phyloP scores from a whole-genome alignment of 2,113 vertebrate species.

The Peromyscus californicus region DNA sequence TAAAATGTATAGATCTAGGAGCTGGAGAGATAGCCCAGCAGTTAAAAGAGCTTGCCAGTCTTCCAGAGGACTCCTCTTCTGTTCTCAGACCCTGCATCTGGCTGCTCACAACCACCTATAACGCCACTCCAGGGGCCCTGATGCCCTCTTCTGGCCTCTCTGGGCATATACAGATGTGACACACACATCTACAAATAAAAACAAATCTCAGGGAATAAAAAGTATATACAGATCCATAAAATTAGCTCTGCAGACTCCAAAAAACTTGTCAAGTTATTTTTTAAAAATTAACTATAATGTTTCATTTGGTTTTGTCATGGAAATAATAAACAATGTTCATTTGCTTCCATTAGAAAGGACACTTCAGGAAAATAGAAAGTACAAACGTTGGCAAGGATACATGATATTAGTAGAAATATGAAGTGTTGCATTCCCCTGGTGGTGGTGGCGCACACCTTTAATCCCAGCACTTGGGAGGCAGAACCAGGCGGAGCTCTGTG shows the following conservation, averaged over 20 bases:
- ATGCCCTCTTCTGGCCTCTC: not conserved
- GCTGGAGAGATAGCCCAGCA: not conserved
- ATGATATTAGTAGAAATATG: not conserved
- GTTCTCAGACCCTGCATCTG: not conserved
- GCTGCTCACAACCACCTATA: not conserved
- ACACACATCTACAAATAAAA: not conserved
- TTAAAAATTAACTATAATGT: not conserved
- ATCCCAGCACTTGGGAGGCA: no score
- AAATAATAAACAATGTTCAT: not conserved
- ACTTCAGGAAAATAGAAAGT: not conserved
- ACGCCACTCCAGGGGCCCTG: not conserved
- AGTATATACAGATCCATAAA: not conserved
- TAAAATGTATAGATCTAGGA: not conserved
- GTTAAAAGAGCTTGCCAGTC: not conserved
- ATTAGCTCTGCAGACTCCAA: not conserved
- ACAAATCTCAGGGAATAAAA: not conserved
- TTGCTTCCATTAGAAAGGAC: not conserved
- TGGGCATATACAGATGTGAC: not conserved
- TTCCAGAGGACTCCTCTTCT: not conserved
- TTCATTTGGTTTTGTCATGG: slow-evolving; percentile 28
- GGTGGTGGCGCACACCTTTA: no score
- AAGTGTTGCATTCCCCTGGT: not conserved
- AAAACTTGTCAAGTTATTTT: not conserved
- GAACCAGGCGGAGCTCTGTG: no score
- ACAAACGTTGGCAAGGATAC: not conserved